A percentile compares a stretch with the other conserved stretches of the same genome.
These are phyloP conservation scores for Pentalonia nigronervosa DNA, from an alignment of 1,140 invertebrate species.

Conservation along the genomic window DNA sequence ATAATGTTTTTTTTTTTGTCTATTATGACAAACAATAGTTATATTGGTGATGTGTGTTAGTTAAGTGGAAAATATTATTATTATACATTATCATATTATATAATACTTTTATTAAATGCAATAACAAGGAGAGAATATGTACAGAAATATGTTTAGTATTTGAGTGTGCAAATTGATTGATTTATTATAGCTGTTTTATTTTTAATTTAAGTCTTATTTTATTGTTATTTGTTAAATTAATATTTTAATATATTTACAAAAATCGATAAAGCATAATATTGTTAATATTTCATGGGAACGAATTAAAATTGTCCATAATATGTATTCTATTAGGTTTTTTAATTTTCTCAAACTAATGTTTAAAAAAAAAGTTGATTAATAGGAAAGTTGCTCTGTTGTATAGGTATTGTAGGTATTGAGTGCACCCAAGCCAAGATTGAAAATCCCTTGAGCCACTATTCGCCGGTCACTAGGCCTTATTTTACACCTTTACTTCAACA, in stretches of 20 bases:
- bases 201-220: not conserved
- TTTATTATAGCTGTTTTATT: constrained; percentile 35
- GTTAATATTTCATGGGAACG: constrained; percentile 30
- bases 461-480: not conserved
- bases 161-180: constrained; percentile 32
- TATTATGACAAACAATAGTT: not conserved
- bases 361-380: not conserved
- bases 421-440: not conserved
- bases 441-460: not conserved
- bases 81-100: constrained; percentile 10
- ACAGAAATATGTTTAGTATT: constrained; percentile 46
- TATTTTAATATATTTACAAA: constrained; percentile 34
- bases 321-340: not conserved
- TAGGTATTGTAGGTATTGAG: not conserved
- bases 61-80: constrained; percentile 40
- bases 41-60: not conserved
- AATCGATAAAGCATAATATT: constrained; percentile 16
- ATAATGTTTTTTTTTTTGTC: not conserved
- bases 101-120: constrained; percentile 18
- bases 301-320: constrained; percentile 13
- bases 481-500: not conserved
- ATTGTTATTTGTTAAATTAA: constrained; percentile 47
- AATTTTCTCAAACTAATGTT: not conserved
- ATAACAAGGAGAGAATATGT: constrained; percentile 10
- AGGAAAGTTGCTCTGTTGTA: not conserved